phyloP scores from a whole-genome alignment of 1,140 invertebrate genomes.

The Drosophila ananassae region DNA sequence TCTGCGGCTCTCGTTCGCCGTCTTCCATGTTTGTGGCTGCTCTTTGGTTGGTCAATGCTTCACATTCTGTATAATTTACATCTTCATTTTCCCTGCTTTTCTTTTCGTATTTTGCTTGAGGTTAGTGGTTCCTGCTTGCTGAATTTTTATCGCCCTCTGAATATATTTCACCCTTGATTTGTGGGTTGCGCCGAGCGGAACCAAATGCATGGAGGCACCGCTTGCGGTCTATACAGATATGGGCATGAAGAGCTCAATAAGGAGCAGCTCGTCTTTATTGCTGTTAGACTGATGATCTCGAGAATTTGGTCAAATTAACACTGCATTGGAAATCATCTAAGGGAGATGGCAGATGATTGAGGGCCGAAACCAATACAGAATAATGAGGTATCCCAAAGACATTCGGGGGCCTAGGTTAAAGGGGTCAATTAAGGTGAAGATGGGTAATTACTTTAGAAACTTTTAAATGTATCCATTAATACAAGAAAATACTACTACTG shows the following conservation, averaged over 20 bases:
- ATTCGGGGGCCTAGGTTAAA: neutral
- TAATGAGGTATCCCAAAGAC: neutral
- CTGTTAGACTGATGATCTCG: slow-evolving; percentile 59
- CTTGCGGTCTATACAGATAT: slow-evolving; percentile 11
- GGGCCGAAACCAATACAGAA: neutral
- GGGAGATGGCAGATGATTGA: neutral
- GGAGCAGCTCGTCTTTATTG: slow-evolving; percentile 23
- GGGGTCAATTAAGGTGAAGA: neutral
- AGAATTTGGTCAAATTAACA: slow-evolving; percentile 74
- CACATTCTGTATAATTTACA: slow-evolving; percentile 79
- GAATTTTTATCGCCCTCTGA: slow-evolving; percentile 60
- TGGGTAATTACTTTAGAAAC: neutral
- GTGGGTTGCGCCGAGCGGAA: slow-evolving; percentile 46
- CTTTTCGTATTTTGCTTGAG: slow-evolving; percentile 37
- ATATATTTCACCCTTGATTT: slow-evolving; percentile 81
- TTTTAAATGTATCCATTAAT: neutral
- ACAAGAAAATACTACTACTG: no score
- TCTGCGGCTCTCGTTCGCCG: slow-evolving; percentile 36
- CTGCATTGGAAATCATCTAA: slow-evolving; percentile 36
- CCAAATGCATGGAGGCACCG: slow-evolving; percentile 34
- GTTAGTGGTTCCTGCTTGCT: slow-evolving; percentile 22
- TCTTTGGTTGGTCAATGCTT: slow-evolving; percentile 68
- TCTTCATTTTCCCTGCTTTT: slow-evolving; percentile 65
- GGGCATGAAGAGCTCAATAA: slow-evolving; percentile 14
- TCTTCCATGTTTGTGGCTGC: slow-evolving; percentile 43